Base-by-base conservation (phyloP, 2,113 vertebrate species). In the Pseudolaguvia tuberculata region DNA sequence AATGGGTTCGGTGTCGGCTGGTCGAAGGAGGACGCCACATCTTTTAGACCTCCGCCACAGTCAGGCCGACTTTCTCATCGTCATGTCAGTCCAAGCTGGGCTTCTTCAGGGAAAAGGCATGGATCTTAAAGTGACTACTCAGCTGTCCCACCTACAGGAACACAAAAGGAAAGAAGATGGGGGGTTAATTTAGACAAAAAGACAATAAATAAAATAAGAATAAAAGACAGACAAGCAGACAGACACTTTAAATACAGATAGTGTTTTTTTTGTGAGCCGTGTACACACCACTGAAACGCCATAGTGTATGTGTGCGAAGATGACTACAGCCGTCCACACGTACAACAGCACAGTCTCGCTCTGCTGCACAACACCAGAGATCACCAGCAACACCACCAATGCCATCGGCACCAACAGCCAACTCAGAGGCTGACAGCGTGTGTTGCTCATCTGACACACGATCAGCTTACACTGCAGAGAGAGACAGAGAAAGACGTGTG, bases 361-460 rank as follows among this genome's bases (percentile, higher is more conserved):
- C 20, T 73, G 3, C 0, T 85, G 63, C 1, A 85, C 50, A 0
- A 89, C 23, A 9, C 91, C 90, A 0, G 90, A 86, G 35, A 88
- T 58, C 31, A 93, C 92, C 42, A 87, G 9, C 1, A 87, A 0
- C 73, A 99, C 91, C 67, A 90, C 88, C 3, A 63, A 58, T 0
- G 84, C 83, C 79, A 98, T 93, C 42, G 96, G 97, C n/a, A 94
- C 72, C 84, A 98, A 82, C 86, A 99, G 81, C 92, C 93, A 96
- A 81, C 89, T 96, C 20, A 99, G 86, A 0, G 96, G 84, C 80
- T 92, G 94, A 81, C 97, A 99, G 2, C 96, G 92, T 0, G 96
- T 99, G 85, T 91, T 97, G 83, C 95, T 99, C 97, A 99, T 99
- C 85, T 99, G 97, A 78, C 96, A 98, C 80, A 99, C 97, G 0